Evolutionary conservation across 2,888 invertebrate genomes (phyloP), one percentile per base, ranked within the genome.

Genomic region (Euplexia lucipara): DNA sequence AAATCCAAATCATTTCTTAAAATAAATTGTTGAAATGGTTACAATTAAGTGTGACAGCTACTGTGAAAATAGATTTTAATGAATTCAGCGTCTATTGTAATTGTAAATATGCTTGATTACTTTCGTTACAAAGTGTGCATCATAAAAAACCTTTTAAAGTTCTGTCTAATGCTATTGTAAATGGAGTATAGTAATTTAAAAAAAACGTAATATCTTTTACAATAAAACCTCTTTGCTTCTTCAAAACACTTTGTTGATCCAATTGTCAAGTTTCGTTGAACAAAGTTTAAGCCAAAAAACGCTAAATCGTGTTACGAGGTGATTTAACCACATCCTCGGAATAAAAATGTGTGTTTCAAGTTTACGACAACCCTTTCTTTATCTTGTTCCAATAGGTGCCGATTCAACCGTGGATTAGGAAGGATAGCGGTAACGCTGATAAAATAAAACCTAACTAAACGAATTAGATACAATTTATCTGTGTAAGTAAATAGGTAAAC

Each of bases 351-450:
- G 89, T 91, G 90, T 91, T 91, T 88, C 87, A 88, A 89, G 86
- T 91, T 92, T 91, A 92, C 90, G 91, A 89, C 90, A 88, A 87
- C 90, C 90, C 87, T 91, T 85, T 85, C 89, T 91, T 81, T 92
- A 92, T 91, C 91, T 91, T 87, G 89, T 88, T 87, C 88, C 88
- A 88, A 91, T 91, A 90, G 89, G 88, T 91, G 91, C 88, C 90
- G 89, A 91, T 90, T 88, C 88, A 88, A 88, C 85, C 87, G 87
- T 86, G 88, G 86, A 88, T 87, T 86, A 85, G 82, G 81, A 80
- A 79, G 83, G 82, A 84, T 66, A 64, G 48, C 64, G 61, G 75
- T 72, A 47, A 70, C 52, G 42, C 34, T 45, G 66, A 74, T 74
- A 82, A 70, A 79, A 68, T 73, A 70, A 76, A 70, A 71, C 71